These are phyloP conservation scores for Bryconaethiops microstoma DNA, from an alignment of 2,797 vertebrate genomes.

Conservation along the genomic window DNA sequence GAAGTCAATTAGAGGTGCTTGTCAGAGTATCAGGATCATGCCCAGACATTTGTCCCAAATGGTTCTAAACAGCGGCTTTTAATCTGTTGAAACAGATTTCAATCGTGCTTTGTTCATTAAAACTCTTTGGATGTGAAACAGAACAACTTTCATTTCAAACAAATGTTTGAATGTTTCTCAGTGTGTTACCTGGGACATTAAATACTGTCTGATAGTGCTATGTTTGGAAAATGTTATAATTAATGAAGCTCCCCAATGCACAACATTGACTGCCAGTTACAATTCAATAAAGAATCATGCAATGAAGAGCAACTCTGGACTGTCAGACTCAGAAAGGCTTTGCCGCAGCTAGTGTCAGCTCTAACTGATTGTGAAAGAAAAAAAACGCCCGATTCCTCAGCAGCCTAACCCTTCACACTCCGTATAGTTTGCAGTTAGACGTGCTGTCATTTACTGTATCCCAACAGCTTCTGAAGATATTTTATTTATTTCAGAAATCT, in stretches of 20 bases:
- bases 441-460: not conserved
- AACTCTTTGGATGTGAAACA: no score
- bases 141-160: no score
- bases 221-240: not conserved
- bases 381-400: not conserved
- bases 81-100: no score
- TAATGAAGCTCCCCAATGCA: no score
- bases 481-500: conserved; percentile 16
- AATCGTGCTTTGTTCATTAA: no score
- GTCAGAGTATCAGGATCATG: no score
- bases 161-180: no score
- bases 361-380: not conserved
- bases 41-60: no score
- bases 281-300: conserved; percentile 18
- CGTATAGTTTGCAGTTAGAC: not conserved
- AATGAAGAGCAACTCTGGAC: conserved; percentile 20
- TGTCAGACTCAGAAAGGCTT: conserved; percentile 1
- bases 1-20: no score
- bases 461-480: not conserved
- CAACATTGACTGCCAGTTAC: no score
- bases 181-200: no score
- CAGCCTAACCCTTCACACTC: not conserved
- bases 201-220: not conserved
- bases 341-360: not conserved
- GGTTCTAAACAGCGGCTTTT: no score